Base-by-base conservation (phyloP, 2,113 vertebrate species). In the Lycocorax pyrrhopterus region DNA sequence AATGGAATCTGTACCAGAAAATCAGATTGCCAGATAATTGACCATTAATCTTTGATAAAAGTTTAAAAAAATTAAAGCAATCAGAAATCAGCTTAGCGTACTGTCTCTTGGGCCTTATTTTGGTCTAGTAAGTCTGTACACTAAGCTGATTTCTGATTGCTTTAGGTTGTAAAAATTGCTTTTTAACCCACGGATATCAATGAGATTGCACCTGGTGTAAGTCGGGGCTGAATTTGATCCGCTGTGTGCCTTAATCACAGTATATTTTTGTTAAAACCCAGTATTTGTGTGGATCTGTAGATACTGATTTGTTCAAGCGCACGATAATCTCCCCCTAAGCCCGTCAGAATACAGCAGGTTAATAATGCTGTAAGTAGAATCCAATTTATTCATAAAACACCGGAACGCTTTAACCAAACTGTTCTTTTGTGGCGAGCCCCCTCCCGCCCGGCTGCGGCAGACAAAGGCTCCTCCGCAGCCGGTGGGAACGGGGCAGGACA, bases 341-440 rank as follows among this genome's bases (percentile, higher is more conserved):
- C 96, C 75, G 77, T 96, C 96, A 97, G 90, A 95, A 96, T 90
- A 78, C 95, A 95, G 96, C 94, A 97, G 94, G 96, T 96, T 97
- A 96, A 97, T 96, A 96, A 90, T 78, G 74, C 87, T 87, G 77
- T 95, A 94, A 93, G 93, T 77, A 94, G 93, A 97, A 97, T 97
- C 96, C 96, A 96, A 96, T 97, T 97, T 97, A 97, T 96, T 96
- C 96, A 95, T 97, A 96, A 96, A 95, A 96, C 81, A 96, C 90
- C 63, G n/a, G 77, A 91, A 89, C 87, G 88, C 93, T 96, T 96
- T 96, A 96, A 96, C 95, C 92, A 96, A 94, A 96, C 92, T 97
- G 96, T 90, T 95, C 94, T 97, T 97, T 96, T 97, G 91, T 92
- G 93, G 93, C 23, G 30, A 59, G 74, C 37, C 76, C 75, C 75